Conservation (phyloP, 2,113 vertebrate species). For the Phoxinus phoxinus region DNA sequence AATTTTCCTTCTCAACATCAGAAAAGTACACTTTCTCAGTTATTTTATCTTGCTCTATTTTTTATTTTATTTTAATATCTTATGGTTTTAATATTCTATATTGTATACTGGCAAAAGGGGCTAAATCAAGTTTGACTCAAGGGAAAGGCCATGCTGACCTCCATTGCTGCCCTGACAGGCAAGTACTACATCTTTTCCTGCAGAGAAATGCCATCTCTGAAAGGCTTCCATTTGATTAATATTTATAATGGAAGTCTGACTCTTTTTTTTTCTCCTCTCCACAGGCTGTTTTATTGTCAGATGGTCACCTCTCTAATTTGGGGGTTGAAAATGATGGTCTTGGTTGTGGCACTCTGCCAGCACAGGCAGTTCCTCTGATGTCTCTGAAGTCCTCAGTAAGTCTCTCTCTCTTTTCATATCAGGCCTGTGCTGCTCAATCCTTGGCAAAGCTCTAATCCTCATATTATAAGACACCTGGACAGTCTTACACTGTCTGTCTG, state of each 20-base stretch:
- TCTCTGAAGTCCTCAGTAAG: conserved; percentile 29
- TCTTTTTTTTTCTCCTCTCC: conserved; percentile 71
- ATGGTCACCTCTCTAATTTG: conserved; percentile 67
- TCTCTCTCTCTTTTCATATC: conserved; percentile 36
- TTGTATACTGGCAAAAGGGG: conserved; percentile 52
- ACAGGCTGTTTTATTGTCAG: conserved; percentile 68
- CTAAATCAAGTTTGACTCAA: conserved; percentile 60
- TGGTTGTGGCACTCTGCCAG: conserved; percentile 36
- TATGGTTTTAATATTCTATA: conserved; percentile 33
- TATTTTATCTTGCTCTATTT: neutral
- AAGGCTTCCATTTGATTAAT: conserved; percentile 78
- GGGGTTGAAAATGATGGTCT: conserved; percentile 50
- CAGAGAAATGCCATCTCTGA: conserved; percentile 76
- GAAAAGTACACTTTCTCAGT: neutral
- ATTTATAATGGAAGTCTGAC: conserved; percentile 72
- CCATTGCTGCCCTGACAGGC: conserved; percentile 74
- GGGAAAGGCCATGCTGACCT: conserved; percentile 77
- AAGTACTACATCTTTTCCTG: conserved; percentile 71
- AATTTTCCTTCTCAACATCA: conserved; percentile 8
- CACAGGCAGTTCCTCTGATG: conserved; percentile 38
- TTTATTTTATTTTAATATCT: conserved; percentile 16
- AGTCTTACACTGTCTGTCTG: conserved; percentile 44
- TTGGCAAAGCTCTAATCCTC: conserved; percentile 54
- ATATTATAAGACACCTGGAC: conserved; percentile 56
- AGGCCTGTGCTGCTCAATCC: conserved; percentile 42